Evolutionary conservation across 1,140 invertebrate genomes (phyloP), one percentile per base, ranked within the genome.

Genomic region (Tetramorium alpestre): DNA sequence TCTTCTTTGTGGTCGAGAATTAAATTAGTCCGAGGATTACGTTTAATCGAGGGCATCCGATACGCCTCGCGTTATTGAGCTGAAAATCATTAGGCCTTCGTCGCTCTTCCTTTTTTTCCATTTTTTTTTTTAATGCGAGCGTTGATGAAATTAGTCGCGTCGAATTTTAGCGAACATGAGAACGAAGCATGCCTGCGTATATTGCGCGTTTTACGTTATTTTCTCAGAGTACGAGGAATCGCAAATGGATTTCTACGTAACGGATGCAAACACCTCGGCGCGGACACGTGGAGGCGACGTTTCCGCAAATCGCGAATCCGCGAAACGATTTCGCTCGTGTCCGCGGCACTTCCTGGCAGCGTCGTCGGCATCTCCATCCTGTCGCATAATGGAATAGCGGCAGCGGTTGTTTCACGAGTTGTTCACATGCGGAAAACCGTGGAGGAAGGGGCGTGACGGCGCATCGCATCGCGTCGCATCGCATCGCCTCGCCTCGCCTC

Each of bases 361-460:
- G 49, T 58, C 78, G 78, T 44, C 62, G 64, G 47, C 51, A 22
- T 84, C 69, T 75, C 69, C 80, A 73, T 84, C 80, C 69, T 84
- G 80, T 84, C 80, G 69, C 80, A 84, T 84, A 84, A 84, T 84
- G 41, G 69, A 58, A 49, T 49, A 72, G 67, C 80, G 67, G 67
- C 69, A 38, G 44, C 80, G 54, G 69, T 84, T 62, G 69, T 84
- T 84, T 75, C 80, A 84, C 70, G 82, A 78, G 82, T 78, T 69
- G 60, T 81, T 89, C 54, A 81, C 87, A 81, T 86, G 75, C 75
- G 82, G 88, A 89, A 89, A 88, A 64, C 82, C 64, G 41, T 47
- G 88, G 87, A 89, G 87, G 58, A 60, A 60, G 82, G 85, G 88
- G 87, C 88, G 88, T 89, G 87, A 89, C 88, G 69, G 75, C 73